phyloP scores from a whole-genome alignment of 2,113 vertebrate genomes.

The Siniperca knerii region DNA sequence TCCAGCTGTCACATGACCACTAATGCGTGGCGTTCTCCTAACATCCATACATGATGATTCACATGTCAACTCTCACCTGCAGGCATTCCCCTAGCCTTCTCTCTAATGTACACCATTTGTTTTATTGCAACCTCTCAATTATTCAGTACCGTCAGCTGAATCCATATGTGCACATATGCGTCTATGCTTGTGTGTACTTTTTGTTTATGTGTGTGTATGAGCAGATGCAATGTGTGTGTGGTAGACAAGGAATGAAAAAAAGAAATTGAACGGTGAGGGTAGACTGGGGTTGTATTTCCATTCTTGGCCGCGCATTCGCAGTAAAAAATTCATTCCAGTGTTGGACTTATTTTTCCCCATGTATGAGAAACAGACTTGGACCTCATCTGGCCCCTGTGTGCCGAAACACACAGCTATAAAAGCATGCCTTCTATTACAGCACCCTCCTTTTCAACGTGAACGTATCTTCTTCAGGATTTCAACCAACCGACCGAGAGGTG shows the following conservation, averaged over 20 bases:
- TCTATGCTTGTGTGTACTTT: background rate
- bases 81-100: constrained; percentile 49
- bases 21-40: constrained; percentile 29
- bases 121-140: constrained; percentile 81
- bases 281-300: constrained; percentile 24
- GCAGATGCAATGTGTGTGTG: background rate
- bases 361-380: constrained; percentile 34
- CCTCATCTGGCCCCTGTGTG: constrained; percentile 47
- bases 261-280: constrained; percentile 36
- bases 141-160: constrained; percentile 73
- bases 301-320: constrained; percentile 26
- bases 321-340: constrained; percentile 42
- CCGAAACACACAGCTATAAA: constrained; percentile 39
- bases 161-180: constrained; percentile 40
- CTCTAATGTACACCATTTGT: constrained; percentile 54
- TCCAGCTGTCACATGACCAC: constrained; percentile 49
- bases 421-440: constrained; percentile 34
- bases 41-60: constrained; percentile 61
- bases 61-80: constrained; percentile 68
- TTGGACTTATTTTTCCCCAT: constrained; percentile 28
- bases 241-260: constrained; percentile 10
- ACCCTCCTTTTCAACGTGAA: constrained; percentile 26
- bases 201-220: constrained; percentile 2
- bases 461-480: constrained; percentile 40
- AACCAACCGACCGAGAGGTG: constrained; percentile 23